Evolutionary conservation across 2,888 invertebrate species (phyloP), one percentile per base, ranked within the genome.

Genomic region (Caenorhabditis becei): DNA sequence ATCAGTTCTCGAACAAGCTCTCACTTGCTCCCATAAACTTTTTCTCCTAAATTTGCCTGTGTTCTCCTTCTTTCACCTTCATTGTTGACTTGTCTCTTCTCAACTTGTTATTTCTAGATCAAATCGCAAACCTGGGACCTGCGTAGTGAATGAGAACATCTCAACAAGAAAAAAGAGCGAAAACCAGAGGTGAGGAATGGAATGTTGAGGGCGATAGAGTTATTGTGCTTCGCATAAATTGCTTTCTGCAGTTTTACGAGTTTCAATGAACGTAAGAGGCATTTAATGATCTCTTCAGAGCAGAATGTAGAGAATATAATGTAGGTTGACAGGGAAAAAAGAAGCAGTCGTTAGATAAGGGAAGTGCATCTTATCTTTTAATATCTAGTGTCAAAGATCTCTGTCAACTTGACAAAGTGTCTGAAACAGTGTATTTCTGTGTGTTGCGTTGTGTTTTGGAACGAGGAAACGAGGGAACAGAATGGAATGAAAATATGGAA

Each of bases 101-200:
- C n/a, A n/a, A n/a, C n/a, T n/a, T n/a, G n/a, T n/a, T n/a, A n/a
- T n/a, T 62, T 62, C 28, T 62, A 62, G 62, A 54, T 49, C 20
- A 28, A 26, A 62, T 71, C 71, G 62, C 71, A 71, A 71, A 71
- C 71, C 47, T 71, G 61, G 59, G 71, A 71, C 71, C 71, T 54
- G 4, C 51, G 62, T 71, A 35, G 71, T 71, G 71, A 71, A 71
- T 71, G 71, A 26, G 54, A 71, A 71, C 62, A 54, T 41, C 41
- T 41, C 14, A n/a, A 23, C 37, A 23, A 20, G 49, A 32, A 32
- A 32, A 61, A 37, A 54, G 53, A 71, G 54, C 71, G 54, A 71
- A 32, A 44, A 62, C 62, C 54, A 71, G 44, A 71, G 71, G 71
- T 71, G 35, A 70, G 69, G 44, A 67, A 67, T 69, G 35, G 41